Conservation (phyloP, 2,797 vertebrate genomes). For the Pterois miles region DNA sequence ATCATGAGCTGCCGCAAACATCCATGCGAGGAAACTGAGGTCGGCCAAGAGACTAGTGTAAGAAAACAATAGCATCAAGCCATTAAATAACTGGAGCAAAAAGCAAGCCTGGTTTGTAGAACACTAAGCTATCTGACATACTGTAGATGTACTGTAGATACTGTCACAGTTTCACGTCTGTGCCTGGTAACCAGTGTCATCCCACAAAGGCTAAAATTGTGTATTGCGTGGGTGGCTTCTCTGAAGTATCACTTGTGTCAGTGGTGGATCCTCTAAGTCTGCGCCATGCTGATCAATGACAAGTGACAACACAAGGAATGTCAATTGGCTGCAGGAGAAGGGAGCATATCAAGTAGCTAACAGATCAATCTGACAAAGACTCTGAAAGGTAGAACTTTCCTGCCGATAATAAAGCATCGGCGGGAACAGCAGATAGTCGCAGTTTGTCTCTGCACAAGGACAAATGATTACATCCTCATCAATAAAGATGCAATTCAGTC, state of each 20-base stretch:
- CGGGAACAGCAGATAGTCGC: background rate
- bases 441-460: background rate
- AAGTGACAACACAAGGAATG: conserved; percentile 27
- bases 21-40: background rate
- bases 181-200: background rate
- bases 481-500: background rate
- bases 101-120: background rate
- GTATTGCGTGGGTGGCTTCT: background rate
- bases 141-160: too few species aligned
- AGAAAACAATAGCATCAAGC: background rate
- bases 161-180: background rate
- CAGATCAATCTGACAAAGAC: conserved; percentile 36
- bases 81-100: background rate
- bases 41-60: background rate
- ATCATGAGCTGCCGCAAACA: background rate
- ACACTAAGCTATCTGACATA: background rate
- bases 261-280: conserved; percentile 20
- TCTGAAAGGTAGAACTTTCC: background rate
- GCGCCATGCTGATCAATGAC: conserved; percentile 34
- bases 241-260: conserved; percentile 33
- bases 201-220: background rate
- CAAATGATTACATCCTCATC: conserved; percentile 22
- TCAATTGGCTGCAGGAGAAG: conserved; percentile 41
- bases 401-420: conserved; percentile 5
- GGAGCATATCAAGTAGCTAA: conserved; percentile 16